phyloP scores from a whole-genome alignment of 2,888 invertebrate species.

The Plebejus melissa region DNA sequence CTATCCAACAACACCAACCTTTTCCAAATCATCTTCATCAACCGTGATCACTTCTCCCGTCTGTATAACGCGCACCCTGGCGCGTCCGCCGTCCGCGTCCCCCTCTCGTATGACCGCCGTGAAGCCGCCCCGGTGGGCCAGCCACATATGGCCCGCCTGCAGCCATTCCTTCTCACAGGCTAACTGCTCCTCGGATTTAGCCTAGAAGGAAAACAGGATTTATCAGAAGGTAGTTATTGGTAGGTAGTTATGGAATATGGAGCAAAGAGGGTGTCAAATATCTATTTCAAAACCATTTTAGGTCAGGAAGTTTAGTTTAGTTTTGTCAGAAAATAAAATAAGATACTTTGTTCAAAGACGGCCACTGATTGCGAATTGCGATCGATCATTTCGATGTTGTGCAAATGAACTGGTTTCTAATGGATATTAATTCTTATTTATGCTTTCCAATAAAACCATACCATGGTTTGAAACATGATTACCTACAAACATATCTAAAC shows the following conservation, averaged over 20 bases:
- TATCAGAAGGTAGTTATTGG: not conserved
- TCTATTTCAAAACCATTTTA: not conserved
- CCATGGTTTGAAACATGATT: too few relatives aligned
- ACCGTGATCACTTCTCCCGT: conserved; percentile 91
- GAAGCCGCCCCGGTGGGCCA: conserved; percentile 96
- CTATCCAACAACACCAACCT: conserved; percentile 71
- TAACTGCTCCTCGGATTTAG: conserved; percentile 82
- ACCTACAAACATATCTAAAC: too few relatives aligned
- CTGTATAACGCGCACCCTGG: conserved; percentile 87
- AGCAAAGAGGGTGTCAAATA: not conserved
- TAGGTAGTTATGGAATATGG: too few relatives aligned
- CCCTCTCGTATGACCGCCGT: conserved; percentile 88
- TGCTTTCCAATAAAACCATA: too few relatives aligned
- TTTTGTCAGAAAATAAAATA: too few relatives aligned
- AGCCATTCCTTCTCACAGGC: conserved; percentile 84
- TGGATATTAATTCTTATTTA: too few relatives aligned
- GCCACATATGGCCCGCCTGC: conserved; percentile 89
- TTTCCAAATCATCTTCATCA: conserved; percentile 97
- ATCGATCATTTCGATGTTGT: too few relatives aligned
- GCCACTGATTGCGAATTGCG: too few relatives aligned
- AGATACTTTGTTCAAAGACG: too few relatives aligned
- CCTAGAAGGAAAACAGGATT: conserved; percentile 58
- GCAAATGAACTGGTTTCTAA: too few relatives aligned
- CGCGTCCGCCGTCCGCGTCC: conserved; percentile 83
- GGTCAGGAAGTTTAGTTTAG: too few relatives aligned